phyloP scores from a whole-genome alignment of 2,113 vertebrate genomes.

The Psophia crepitans region DNA sequence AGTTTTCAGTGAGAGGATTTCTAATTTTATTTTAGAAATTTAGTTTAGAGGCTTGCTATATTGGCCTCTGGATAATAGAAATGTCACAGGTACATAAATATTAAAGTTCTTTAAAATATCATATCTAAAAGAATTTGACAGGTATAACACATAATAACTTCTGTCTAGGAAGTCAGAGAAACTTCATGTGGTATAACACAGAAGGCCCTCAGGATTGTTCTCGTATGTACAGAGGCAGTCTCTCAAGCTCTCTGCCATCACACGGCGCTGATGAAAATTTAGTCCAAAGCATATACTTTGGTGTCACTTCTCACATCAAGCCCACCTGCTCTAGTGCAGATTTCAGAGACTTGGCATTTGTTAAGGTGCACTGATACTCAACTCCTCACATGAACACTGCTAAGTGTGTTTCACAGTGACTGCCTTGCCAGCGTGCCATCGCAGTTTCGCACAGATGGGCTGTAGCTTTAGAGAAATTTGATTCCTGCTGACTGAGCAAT shows the following conservation, averaged over 20 bases:
- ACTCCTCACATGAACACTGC: not conserved
- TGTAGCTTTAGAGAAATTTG: not conserved
- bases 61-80: not conserved
- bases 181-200: not conserved
- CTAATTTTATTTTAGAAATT: not conserved
- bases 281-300: not conserved
- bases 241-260: not conserved
- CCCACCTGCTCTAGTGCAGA: not conserved
- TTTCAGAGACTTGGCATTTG: not conserved
- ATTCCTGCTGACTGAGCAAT: not conserved
- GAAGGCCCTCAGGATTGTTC: not conserved
- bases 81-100: not conserved
- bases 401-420: not conserved
- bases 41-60: not conserved
- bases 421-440: accelerated
- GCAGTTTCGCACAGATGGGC: not conserved
- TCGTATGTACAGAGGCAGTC: not conserved
- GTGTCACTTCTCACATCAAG: not conserved
- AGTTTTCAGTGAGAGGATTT: not conserved
- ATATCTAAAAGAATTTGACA: not conserved
- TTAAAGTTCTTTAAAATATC: not conserved
- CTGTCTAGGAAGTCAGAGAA: not conserved
- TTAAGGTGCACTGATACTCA: not conserved
- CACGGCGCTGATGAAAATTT: not conserved
- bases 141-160: not conserved